Base-by-base conservation (phyloP, 2,888 invertebrate genomes). In the Netelia inedita region DNA sequence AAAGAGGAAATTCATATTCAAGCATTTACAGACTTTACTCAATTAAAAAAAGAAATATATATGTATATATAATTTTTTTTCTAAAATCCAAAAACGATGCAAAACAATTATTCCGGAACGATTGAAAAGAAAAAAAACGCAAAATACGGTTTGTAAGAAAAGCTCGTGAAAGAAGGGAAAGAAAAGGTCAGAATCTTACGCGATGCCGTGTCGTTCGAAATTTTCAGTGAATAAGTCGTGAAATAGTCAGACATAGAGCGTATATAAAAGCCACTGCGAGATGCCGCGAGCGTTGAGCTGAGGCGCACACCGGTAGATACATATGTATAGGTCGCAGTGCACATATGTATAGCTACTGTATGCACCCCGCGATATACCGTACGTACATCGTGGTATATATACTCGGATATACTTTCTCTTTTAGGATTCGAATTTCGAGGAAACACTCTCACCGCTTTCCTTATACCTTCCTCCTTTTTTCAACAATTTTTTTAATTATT, bases 161-260 rank as follows among this genome's bases (percentile, higher is more conserved):
- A 46, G 28, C 5, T 28, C 28, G 28, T 28, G 28, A 28, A 28
- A 5, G 28, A 28, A 28, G 23, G 1, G 23, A 23, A 23, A n/a
- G 9, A 21, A 57, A 16, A 57, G 9, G 65, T 35, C n/a, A n/a
- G n/a, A 57, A 23, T 35, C 28, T 28, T 55, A 35, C 28, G 28
- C 55, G 11, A 66, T 19, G 73, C 59, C 14, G 73, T 61, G 35
- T 73, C 61, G 72, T 73, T 61, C 23, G 11, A 69, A 28, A 41
- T 79, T 59, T 65, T 65, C 68, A 82, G 85, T 85, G 53, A 74
- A 74, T 53, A 57, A 82, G 71, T 59, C 82, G 28, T 35, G 59
- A 1, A 68, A 21, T 66, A 50, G 79, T 79, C 82, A 82, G 79
- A 61, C 79, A 46, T 43, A 6, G 57, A n/a, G 53, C 35, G 14